Evolutionary conservation across 2,113 vertebrate genomes (phyloP).

Genomic region (Salvelinus namaycush): DNA sequence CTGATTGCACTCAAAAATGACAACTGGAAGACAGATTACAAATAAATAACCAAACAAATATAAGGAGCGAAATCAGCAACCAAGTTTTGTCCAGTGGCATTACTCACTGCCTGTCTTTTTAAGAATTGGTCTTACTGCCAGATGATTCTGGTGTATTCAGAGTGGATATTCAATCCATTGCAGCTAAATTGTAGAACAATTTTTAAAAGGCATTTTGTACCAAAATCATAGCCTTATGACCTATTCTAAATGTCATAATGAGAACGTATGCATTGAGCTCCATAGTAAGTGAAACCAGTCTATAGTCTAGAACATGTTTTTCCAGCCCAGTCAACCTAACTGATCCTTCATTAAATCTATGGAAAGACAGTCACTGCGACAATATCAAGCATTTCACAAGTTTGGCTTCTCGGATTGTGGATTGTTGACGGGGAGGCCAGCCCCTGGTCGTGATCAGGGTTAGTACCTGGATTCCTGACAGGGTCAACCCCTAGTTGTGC

Average conservation of each 20-base stretch:
- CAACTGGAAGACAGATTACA: conserved; percentile 64
- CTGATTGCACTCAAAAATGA: conserved; percentile 45
- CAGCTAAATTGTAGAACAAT: conserved; percentile 19
- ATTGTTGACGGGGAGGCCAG: no score
- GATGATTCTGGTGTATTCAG: conserved; percentile 17
- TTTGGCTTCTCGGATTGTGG: no score
- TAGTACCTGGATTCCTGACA: no score
- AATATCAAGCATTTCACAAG: conserved; percentile 23
- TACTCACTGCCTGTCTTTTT: conserved; percentile 2
- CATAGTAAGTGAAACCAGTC: conserved; percentile 25
- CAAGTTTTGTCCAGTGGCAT: conserved; percentile 42
- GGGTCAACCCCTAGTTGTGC: no score
- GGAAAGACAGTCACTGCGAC: background rate
- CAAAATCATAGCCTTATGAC: conserved; percentile 51
- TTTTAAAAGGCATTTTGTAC: conserved; percentile 26
- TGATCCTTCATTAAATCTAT: background rate
- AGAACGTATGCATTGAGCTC: conserved; percentile 28
- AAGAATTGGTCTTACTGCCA: conserved; percentile 35
- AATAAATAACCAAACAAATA: conserved; percentile 51
- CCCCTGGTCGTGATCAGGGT: no score
- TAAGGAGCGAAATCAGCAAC: conserved; percentile 24
- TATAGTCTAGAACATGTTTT: background rate
- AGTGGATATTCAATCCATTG: conserved; percentile 37
- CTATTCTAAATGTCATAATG: conserved; percentile 50
- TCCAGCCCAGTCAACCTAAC: background rate